Percentiles rank a stretch among this genome's conserved stretches.
Evolutionary conservation across 2,113 vertebrate species (phyloP).

Genomic region (Pollachius pollachius): DNA sequence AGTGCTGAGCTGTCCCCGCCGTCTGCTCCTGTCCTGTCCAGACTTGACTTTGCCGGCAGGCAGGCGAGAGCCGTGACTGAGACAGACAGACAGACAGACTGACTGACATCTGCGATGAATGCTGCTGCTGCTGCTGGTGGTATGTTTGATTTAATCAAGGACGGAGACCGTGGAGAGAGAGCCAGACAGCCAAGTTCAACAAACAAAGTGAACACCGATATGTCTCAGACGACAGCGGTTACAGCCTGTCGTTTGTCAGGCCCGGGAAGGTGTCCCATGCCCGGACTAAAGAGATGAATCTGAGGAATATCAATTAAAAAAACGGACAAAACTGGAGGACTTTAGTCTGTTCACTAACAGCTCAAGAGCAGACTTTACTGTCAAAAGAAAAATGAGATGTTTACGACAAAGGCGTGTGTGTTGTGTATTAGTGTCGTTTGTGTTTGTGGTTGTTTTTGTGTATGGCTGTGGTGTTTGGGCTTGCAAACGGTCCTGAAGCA

Average conservation of each 20-base stretch:
- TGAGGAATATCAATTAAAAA: slow-evolving; percentile 9
- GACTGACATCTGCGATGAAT: slow-evolving; percentile 45
- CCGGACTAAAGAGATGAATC: slow-evolving; percentile 1
- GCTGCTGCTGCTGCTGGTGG: slow-evolving; percentile 24
- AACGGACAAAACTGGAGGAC: neutral
- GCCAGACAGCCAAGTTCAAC: slow-evolving; percentile 60
- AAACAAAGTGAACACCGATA: slow-evolving; percentile 52
- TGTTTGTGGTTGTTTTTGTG: too few relatives aligned
- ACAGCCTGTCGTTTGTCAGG: slow-evolving; percentile 50
- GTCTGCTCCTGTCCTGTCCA: slow-evolving; percentile 46
- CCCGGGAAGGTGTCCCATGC: slow-evolving; percentile 21
- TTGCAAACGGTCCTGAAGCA: too few relatives aligned
- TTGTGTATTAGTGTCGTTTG: neutral
- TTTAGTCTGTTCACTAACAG: neutral
- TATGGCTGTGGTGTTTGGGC: too few relatives aligned
- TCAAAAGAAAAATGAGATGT: neutral
- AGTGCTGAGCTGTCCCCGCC: slow-evolving; percentile 3
- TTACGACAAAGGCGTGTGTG: neutral
- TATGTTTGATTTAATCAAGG: slow-evolving; percentile 58
- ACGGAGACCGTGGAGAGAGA: slow-evolving; percentile 40
- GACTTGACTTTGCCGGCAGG: slow-evolving; percentile 56
- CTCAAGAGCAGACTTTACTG: neutral
- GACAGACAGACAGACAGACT: slow-evolving; percentile 35
- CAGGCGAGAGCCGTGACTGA: slow-evolving; percentile 34
- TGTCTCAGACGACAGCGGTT: slow-evolving; percentile 23